Percentiles rank a stretch among this genome's conserved stretches.
Evolutionary conservation across 2,113 vertebrate species (phyloP).

Genomic region (Capreolus pygargus): DNA sequence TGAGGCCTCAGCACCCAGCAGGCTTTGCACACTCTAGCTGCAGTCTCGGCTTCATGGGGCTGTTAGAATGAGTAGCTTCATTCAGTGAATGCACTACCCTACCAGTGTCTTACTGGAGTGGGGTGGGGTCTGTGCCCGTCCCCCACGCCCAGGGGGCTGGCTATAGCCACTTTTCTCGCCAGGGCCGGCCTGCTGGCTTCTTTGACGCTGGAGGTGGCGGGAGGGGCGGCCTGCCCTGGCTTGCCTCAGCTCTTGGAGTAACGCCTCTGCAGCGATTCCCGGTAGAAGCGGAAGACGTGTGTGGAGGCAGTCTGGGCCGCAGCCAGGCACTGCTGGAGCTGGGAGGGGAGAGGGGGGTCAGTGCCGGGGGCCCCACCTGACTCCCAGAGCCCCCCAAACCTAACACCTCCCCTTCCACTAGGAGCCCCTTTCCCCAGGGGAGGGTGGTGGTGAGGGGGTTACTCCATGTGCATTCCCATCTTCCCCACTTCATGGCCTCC

Average conservation of each 20-base stretch:
- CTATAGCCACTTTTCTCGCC: not conserved
- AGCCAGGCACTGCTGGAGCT: constrained; percentile 92
- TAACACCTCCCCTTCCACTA: not conserved
- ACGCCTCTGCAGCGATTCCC: constrained; percentile 85
- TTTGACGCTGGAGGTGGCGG: not conserved
- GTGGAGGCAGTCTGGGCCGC: constrained; percentile 86
- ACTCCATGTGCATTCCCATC: no score
- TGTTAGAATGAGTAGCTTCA: not conserved
- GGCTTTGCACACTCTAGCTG: no score
- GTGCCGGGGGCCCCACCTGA: not conserved
- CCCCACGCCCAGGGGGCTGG: not conserved
- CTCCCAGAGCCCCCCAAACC: not conserved
- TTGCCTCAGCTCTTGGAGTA: constrained; percentile 89
- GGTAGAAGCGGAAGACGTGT: constrained; percentile 92
- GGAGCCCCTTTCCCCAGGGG: not conserved
- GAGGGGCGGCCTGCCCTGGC: constrained; percentile 43
- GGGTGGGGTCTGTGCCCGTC: not conserved
- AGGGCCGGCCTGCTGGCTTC: not conserved
- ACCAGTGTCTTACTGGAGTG: not conserved
- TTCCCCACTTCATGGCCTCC: no score
- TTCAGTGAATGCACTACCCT: not conserved
- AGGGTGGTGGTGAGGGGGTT: no score
- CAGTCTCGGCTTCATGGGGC: no score
- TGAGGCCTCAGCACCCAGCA: not conserved
- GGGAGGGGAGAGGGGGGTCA: not conserved